Percentiles rank a stretch among this genome's conserved stretches.
Evolutionary conservation across 1,140 invertebrate species (phyloP).

Genomic region (Drosophila nasuta): DNA sequence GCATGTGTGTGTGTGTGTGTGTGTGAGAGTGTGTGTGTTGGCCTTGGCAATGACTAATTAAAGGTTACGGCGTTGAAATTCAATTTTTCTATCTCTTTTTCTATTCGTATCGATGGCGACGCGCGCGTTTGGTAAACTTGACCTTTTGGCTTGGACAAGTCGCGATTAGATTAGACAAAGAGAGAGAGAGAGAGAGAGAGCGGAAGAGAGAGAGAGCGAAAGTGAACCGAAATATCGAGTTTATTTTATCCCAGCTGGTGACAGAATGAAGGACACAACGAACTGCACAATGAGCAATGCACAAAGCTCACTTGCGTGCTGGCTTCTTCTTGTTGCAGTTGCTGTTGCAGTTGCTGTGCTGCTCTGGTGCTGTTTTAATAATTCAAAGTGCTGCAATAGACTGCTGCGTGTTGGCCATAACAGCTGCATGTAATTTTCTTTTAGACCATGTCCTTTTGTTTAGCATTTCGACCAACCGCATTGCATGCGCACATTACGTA

Average conservation of each 20-base stretch:
- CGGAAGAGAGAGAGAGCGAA: too few species aligned
- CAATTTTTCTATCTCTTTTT: not conserved
- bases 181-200: too few species aligned
- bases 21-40: not conserved
- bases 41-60: conserved; percentile 44
- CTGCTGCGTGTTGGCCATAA: conserved; percentile 15
- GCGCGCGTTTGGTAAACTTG: conserved; percentile 20
- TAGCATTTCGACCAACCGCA: conserved; percentile 35
- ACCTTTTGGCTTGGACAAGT: conserved; percentile 18
- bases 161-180: conserved; percentile 1
- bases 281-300: conserved; percentile 31
- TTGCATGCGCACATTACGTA: conserved; percentile 28
- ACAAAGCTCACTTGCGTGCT: conserved; percentile 32
- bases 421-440: conserved; percentile 48
- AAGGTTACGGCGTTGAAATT: not conserved
- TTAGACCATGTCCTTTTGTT: conserved; percentile 59
- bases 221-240: too few species aligned
- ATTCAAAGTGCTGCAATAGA: conserved; percentile 70
- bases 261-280: conserved; percentile 11
- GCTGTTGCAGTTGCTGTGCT: conserved; percentile 14
- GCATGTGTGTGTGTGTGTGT: not conserved
- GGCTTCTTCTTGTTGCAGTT: not conserved
- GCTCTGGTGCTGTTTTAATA: conserved; percentile 72
- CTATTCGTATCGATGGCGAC: conserved; percentile 11
- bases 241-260: conserved; percentile 18